These are phyloP conservation scores for Psittacara wagleri DNA, from an alignment of 2,113 vertebrate genomes.

Conservation along the genomic window DNA sequence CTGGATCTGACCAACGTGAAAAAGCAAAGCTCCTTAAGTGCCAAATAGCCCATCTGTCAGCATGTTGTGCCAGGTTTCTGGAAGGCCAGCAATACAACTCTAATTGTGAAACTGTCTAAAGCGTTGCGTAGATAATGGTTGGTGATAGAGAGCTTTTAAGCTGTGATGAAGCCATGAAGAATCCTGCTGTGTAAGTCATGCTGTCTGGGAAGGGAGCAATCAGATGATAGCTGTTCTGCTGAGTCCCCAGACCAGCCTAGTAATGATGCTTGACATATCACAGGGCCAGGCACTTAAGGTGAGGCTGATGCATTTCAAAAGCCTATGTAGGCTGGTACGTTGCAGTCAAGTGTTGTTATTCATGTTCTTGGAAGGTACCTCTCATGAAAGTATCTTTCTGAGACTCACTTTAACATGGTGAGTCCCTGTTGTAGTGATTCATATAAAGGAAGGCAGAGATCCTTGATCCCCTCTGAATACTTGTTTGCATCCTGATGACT, in stretches of 20 bases:
- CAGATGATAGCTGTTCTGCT: not conserved
- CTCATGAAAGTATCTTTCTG: not conserved
- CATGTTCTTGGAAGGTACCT: not conserved
- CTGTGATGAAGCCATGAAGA: not conserved
- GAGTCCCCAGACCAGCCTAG: not conserved
- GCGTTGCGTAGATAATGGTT: not conserved
- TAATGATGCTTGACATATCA: accelerated
- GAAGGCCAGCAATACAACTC: not conserved
- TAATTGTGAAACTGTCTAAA: not conserved
- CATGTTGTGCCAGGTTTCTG: not conserved
- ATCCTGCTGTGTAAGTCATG: accelerated
- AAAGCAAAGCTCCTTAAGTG: not conserved
- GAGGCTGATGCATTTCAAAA: not conserved
- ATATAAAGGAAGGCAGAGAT: not conserved
- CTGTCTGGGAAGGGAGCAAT: not conserved
- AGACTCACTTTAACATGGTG: not conserved
- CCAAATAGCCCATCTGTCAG: not conserved
- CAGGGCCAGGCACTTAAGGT: not conserved
- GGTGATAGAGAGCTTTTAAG: not conserved
- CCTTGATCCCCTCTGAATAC: not conserved
- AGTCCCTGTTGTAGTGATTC: not conserved
- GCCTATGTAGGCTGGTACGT: not conserved
- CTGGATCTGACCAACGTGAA: not conserved
- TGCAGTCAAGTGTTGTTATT: not conserved
- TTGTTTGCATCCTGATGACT: not conserved